These are phyloP conservation scores for Epizoanthus fatuus DNA, from an alignment of 92 coral and sea anemone species.

Conservation along the genomic window DNA sequence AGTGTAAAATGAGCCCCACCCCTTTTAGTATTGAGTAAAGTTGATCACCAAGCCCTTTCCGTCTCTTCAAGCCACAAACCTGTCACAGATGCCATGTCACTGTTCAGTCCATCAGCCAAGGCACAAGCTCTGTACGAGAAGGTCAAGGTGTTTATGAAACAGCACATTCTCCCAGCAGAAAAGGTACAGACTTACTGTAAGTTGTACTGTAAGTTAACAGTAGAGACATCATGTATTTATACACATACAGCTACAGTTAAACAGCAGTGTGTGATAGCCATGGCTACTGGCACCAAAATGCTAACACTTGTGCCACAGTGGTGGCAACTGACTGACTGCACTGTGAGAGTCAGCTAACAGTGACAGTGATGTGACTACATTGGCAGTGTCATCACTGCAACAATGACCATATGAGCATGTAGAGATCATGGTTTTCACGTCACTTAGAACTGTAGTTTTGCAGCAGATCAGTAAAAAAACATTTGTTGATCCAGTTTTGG, in stretches of 20 bases:
- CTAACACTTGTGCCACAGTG: too few species aligned
- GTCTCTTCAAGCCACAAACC: conserved; percentile 9
- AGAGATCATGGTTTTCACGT: too few species aligned
- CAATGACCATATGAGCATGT: too few species aligned
- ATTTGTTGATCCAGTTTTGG: neutral
- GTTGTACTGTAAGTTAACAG: neutral
- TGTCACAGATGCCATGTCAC: conserved; percentile 36
- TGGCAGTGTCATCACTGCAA: too few species aligned
- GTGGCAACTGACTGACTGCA: too few species aligned
- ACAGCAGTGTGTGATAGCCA: too few species aligned
- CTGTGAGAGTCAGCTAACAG: too few species aligned
- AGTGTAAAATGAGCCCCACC: neutral
- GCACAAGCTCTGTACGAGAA: conserved; percentile 72
- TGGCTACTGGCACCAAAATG: too few species aligned
- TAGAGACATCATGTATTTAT: neutral
- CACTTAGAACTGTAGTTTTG: too few species aligned
- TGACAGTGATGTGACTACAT: too few species aligned
- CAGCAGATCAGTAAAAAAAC: neutral
- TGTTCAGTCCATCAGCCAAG: conserved; percentile 78
- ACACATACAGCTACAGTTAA: too few species aligned
- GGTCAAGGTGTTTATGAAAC: conserved; percentile 83
- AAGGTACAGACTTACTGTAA: conserved; percentile 45
- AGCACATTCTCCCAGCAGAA: conserved; percentile 88
- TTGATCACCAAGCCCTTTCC: neutral
- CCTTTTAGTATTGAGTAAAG: neutral